Conservation (phyloP, 2,797 vertebrate species). For the Numenius phaeopus region DNA sequence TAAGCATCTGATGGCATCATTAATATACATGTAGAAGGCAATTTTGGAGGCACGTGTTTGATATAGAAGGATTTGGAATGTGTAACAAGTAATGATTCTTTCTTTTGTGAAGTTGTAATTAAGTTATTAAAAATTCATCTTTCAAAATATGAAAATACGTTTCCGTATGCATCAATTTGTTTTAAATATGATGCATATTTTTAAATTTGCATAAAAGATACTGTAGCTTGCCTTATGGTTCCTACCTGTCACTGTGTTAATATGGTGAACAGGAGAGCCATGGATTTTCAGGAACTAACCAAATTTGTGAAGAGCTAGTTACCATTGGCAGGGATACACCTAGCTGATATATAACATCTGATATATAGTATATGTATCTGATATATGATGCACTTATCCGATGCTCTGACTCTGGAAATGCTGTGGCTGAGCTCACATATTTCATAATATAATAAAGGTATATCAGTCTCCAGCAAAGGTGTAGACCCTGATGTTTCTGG, state of each 20-base stretch:
- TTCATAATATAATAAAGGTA: background rate
- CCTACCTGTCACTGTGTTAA: background rate
- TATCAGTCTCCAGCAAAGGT: background rate
- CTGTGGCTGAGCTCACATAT: background rate
- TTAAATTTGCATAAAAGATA: background rate
- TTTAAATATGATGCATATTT: conserved; percentile 34
- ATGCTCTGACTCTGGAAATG: background rate
- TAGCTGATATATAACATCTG: too few species aligned
- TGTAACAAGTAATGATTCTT: conserved; percentile 52
- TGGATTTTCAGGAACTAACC: background rate
- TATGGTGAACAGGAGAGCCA: background rate
- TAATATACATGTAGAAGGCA: conserved; percentile 44
- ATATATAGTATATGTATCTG: too few species aligned
- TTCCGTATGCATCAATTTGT: background rate
- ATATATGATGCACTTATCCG: background rate
- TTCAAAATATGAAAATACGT: conserved; percentile 41
- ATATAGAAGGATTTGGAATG: conserved; percentile 9
- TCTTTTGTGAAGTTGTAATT: conserved; percentile 51
- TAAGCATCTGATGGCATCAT: conserved; percentile 49
- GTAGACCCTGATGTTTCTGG: background rate
- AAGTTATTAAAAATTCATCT: conserved; percentile 65
- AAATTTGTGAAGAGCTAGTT: background rate
- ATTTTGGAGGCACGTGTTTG: conserved; percentile 45
- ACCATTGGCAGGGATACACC: background rate
- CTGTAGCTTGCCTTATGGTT: background rate